Percentiles rank a stretch among this genome's conserved stretches.
phyloP scores from a whole-genome alignment of 2,888 invertebrate species.

The Xestia sexstrigata region DNA sequence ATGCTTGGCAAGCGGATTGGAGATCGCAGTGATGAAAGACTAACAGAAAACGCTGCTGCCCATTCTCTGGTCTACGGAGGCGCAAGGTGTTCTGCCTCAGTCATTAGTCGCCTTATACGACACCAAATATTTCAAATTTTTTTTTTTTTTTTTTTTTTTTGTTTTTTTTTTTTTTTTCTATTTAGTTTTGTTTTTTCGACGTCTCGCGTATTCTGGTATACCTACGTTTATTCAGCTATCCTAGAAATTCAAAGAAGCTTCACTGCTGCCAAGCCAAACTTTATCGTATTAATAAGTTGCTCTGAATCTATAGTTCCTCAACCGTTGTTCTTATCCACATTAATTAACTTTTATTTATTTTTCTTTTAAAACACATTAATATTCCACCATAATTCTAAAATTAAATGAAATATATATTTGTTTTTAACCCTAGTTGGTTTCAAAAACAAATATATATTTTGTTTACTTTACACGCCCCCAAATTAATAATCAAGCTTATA shows the following conservation, averaged over 20 bases:
- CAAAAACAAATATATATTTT: no score
- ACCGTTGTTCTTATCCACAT: neutral
- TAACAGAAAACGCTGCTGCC: no score
- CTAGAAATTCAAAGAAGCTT: neutral
- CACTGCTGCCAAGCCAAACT: neutral
- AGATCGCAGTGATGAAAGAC: no score
- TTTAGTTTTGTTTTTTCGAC: no score
- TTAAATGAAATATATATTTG: neutral
- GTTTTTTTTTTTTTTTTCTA: no score
- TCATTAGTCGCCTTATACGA: no score
- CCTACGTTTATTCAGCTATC: neutral
- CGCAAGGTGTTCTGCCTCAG: no score
- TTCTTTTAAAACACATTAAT: neutral
- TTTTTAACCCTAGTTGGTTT: neutral
- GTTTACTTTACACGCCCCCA: no score
- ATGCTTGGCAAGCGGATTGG: no score
- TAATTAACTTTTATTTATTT: neutral
- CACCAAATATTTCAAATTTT: no score
- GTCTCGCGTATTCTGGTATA: neutral
- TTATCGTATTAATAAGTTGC: neutral
- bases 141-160: no score
- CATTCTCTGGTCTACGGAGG: no score
- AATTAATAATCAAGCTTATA: neutral
- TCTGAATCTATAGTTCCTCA: neutral
- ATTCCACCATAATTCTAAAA: neutral